phyloP scores from a whole-genome alignment of 2,113 vertebrate species.

The Tiliqua scincoides region DNA sequence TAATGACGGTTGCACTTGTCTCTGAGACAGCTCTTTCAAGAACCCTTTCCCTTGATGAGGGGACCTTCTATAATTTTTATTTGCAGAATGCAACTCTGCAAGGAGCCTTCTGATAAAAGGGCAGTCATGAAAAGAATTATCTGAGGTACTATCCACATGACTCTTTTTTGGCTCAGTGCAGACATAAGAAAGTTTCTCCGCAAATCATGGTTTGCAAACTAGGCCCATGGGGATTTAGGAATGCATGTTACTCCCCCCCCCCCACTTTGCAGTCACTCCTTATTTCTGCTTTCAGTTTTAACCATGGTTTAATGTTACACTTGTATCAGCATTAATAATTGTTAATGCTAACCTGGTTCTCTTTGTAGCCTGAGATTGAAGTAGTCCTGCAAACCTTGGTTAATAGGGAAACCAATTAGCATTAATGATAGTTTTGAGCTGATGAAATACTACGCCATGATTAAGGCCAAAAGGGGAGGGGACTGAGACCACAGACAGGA shows the following conservation, averaged over 20 bases:
- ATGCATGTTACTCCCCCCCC: not conserved
- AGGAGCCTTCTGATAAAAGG: conserved; percentile 44
- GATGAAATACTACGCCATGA: not conserved
- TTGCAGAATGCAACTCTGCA: conserved; percentile 6
- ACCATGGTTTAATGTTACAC: not conserved
- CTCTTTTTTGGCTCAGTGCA: not conserved
- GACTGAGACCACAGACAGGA: not conserved
- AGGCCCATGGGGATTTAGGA: not conserved
- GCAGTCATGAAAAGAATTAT: conserved; percentile 7
- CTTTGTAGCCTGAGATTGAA: not conserved
- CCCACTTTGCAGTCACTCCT: not conserved
- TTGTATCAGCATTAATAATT: not conserved
- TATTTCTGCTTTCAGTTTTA: not conserved
- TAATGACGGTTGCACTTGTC: conserved; percentile 66
- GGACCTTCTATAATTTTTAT: conserved; percentile 26
- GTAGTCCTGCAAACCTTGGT: not conserved
- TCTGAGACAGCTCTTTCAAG: conserved; percentile 60
- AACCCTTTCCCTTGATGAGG: conserved; percentile 30
- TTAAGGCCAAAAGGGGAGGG: not conserved
- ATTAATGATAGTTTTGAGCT: not conserved
- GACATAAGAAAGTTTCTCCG: not conserved
- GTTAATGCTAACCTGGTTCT: not conserved
- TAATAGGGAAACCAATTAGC: not conserved
- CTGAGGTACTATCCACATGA: not conserved
- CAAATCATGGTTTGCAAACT: not conserved